Evolutionary conservation across 2,113 vertebrate species (phyloP).

Genomic region (Caranx melampygus): DNA sequence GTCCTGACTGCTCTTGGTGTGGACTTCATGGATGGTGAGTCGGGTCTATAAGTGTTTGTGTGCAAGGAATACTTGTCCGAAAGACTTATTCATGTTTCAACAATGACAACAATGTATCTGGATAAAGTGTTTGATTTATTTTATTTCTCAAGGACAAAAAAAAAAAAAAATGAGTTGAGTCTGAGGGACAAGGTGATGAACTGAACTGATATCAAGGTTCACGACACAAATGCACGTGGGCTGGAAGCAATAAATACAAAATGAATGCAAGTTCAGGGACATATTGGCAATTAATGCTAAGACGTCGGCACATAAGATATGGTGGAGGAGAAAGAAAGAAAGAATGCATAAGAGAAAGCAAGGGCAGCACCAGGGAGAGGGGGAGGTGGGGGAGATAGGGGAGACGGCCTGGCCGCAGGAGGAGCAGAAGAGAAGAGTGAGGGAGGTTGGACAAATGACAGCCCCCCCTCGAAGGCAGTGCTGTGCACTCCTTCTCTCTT

Average conservation of each 20-base stretch:
- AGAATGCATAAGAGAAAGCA: constrained; percentile 17
- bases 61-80: constrained; percentile 14
- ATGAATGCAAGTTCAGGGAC: constrained; percentile 52
- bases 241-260: constrained; percentile 38
- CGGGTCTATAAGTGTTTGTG: not conserved
- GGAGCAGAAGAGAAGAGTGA: constrained; percentile 39
- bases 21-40: constrained; percentile 37
- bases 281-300: constrained; percentile 60
- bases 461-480: constrained; percentile 67
- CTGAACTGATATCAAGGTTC: constrained; percentile 19
- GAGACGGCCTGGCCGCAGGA: constrained; percentile 33
- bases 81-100: constrained; percentile 24
- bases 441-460: constrained; percentile 75
- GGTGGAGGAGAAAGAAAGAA: constrained; percentile 48
- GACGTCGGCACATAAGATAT: constrained; percentile 36
- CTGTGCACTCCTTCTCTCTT: constrained; percentile 79
- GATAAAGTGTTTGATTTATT: constrained; percentile 25
- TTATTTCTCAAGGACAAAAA: constrained; percentile 16
- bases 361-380: constrained; percentile 19
- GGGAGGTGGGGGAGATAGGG: constrained; percentile 13
- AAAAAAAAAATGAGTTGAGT: constrained; percentile 35
- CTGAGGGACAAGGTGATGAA: constrained; percentile 35
- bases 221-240: constrained; percentile 22
- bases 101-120: constrained; percentile 5
- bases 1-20: constrained; percentile 49